Conservation (phyloP, 2,113 vertebrate genomes). For the Rhabdornis inornatus region DNA sequence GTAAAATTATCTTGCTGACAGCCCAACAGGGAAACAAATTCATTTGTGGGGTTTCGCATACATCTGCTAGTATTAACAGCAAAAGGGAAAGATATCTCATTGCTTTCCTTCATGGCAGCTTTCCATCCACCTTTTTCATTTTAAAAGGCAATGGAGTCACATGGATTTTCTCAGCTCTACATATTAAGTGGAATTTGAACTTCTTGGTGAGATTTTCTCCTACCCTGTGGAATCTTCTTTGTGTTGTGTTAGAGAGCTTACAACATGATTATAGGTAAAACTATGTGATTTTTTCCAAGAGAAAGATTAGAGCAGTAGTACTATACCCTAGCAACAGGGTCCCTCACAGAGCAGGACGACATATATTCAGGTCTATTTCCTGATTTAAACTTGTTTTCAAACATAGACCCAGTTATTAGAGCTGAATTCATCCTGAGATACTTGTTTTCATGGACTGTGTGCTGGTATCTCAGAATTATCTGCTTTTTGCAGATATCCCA, state of each 20-base stretch:
- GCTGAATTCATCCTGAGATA: not conserved
- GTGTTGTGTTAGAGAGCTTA: not conserved
- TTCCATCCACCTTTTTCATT: not conserved
- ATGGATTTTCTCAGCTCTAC: not conserved
- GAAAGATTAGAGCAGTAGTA: not conserved
- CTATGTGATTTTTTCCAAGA: not conserved
- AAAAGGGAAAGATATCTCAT: not conserved
- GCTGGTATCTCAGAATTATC: constrained; percentile 44
- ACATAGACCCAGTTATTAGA: not conserved
- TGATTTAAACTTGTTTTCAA: not conserved
- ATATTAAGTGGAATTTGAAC: not conserved
- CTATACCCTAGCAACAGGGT: not conserved
- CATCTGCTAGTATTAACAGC: not conserved
- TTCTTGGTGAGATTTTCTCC: not conserved
- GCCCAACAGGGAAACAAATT: not conserved
- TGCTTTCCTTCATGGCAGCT: not conserved
- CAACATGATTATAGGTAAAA: not conserved
- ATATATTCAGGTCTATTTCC: not conserved
- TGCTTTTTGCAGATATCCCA: constrained; percentile 50
- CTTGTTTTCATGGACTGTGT: not conserved
- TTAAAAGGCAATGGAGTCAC: not conserved
- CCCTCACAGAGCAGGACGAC: not conserved
- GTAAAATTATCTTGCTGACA: not conserved
- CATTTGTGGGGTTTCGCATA: not conserved
- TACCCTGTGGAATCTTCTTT: not conserved